Conservation (phyloP, 2,113 vertebrate genomes). For the Hipposideros armiger region DNA sequence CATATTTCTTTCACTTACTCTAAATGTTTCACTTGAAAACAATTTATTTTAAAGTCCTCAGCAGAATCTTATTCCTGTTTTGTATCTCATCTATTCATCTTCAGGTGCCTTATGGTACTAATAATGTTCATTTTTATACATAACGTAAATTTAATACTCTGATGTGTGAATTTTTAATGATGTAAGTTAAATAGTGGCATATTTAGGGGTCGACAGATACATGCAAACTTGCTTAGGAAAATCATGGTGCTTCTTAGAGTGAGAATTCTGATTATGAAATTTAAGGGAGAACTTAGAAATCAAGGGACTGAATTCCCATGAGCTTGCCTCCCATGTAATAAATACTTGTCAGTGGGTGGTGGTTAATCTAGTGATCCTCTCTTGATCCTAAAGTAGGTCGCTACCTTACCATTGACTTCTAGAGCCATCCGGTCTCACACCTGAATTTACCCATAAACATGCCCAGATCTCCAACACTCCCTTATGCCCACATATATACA, state of each 20-base stretch:
- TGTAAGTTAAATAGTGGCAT: constrained; percentile 63
- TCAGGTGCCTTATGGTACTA: background rate
- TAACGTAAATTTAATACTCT: constrained; percentile 55
- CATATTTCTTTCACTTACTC: background rate
- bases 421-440: background rate
- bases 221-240: constrained; percentile 62
- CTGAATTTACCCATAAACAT: background rate
- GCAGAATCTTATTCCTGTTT: background rate
- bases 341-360: background rate
- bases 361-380: background rate
- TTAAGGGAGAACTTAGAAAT: constrained; percentile 74
- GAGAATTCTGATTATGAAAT: constrained; percentile 75
- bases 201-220: constrained; percentile 71
- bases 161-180: constrained; percentile 70
- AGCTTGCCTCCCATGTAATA: background rate
- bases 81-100: background rate
- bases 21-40: constrained; percentile 50
- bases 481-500: background rate
- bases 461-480: background rate
- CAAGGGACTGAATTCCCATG: constrained; percentile 59
- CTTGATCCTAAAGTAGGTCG: background rate
- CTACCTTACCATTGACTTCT: background rate
- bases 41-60: constrained; percentile 32
- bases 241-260: constrained; percentile 57
- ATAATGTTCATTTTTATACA: constrained; percentile 67